phyloP scores from a whole-genome alignment of 1,140 invertebrate genomes.

The Hylyphantes graminicola region DNA sequence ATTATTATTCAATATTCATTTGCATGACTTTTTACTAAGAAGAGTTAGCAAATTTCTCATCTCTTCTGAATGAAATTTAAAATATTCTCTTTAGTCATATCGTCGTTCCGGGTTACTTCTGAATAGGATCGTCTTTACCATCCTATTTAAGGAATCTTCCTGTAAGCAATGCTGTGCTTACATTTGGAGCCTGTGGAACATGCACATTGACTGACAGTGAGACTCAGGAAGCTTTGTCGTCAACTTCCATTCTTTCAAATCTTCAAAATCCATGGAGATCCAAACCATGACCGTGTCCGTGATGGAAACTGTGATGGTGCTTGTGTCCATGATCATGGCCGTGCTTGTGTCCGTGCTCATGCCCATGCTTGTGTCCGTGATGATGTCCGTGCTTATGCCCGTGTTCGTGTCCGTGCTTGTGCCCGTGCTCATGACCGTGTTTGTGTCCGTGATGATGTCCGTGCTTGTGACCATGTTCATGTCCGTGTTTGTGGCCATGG shows the following conservation, averaged over 20 bases:
- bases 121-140: too few species aligned
- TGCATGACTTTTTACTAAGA: too few species aligned
- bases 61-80: too few species aligned
- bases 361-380: conserved; percentile 31
- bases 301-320: conserved; percentile 17
- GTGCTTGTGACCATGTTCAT: conserved; percentile 32
- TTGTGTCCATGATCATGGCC: conserved; percentile 42
- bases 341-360: conserved; percentile 34
- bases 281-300: conserved; percentile 41
- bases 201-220: background rate
- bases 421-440: conserved; percentile 38
- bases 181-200: background rate
- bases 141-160: too few species aligned
- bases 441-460: conserved; percentile 40
- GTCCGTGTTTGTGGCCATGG: conserved; percentile 31
- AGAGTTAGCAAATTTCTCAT: too few species aligned
- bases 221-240: background rate
- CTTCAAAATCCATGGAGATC: conserved; percentile 18
- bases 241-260: background rate
- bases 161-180: too few species aligned
- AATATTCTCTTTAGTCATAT: too few species aligned
- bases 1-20: too few species aligned
- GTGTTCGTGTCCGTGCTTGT: conserved; percentile 35
- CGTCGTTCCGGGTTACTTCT: too few species aligned
- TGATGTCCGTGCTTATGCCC: conserved; percentile 34